Evolutionary conservation across 2,797 vertebrate species (phyloP).

Genomic region (Euthynnus affinis): DNA sequence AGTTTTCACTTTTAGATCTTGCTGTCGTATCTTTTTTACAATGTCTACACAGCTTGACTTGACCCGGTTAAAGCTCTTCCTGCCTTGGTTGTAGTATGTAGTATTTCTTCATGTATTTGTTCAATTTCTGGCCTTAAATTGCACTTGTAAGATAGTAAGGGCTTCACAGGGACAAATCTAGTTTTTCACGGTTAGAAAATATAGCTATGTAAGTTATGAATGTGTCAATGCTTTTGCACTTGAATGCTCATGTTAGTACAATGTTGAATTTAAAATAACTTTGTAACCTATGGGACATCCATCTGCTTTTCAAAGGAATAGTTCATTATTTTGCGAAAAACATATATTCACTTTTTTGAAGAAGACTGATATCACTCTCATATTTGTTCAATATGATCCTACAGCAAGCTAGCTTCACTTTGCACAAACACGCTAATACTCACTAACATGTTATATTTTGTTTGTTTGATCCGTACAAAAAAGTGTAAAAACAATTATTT

Average conservation of each 20-base stretch:
- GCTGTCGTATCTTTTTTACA: slow-evolving; percentile 57
- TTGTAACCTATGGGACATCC: too few relatives aligned
- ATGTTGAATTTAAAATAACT: too few relatives aligned
- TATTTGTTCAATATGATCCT: too few relatives aligned
- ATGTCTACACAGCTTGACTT: slow-evolving; percentile 49
- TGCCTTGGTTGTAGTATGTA: slow-evolving; percentile 30
- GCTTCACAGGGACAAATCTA: slow-evolving; percentile 4
- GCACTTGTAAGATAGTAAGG: slow-evolving; percentile 16
- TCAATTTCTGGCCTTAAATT: slow-evolving; percentile 30
- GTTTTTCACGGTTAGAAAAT: not conserved
- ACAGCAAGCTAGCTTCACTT: too few relatives aligned
- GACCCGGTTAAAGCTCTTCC: slow-evolving; percentile 58
- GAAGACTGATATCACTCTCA: too few relatives aligned
- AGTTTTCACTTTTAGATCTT: slow-evolving; percentile 58
- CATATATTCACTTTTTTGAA: too few relatives aligned
- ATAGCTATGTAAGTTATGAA: not conserved
- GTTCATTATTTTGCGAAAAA: too few relatives aligned
- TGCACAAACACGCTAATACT: too few relatives aligned
- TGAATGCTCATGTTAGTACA: not conserved
- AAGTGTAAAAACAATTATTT: too few relatives aligned
- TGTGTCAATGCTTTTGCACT: slow-evolving; percentile 14
- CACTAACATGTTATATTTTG: too few relatives aligned
- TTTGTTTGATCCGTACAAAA: too few relatives aligned
- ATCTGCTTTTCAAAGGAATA: too few relatives aligned
- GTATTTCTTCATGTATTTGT: slow-evolving; percentile 40